A percentile compares a stretch with the other conserved stretches of the same genome.
phyloP scores from a whole-genome alignment of 2,797 vertebrate species.

The Micromesistius poutassou region DNA sequence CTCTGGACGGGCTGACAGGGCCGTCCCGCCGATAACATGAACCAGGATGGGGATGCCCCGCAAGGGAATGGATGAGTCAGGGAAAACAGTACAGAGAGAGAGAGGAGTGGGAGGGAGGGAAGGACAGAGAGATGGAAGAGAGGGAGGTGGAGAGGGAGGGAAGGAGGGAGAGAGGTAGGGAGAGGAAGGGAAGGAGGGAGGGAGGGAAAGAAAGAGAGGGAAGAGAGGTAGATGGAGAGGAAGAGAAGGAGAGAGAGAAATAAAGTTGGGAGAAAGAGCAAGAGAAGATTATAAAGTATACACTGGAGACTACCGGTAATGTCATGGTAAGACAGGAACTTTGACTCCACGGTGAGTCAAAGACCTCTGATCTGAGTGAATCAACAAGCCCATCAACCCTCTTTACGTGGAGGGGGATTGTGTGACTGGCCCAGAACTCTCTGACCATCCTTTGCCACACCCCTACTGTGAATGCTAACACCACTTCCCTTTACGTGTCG shows the following conservation, averaged over 20 bases:
- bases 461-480: constrained; percentile 63
- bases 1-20: constrained; percentile 34
- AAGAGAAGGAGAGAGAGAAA: constrained; percentile 11
- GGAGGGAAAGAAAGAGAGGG: neutral
- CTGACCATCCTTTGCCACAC: constrained; percentile 56
- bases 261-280: neutral
- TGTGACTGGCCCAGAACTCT: constrained; percentile 53
- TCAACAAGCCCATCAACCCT: constrained; percentile 55
- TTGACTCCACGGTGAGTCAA: constrained; percentile 36
- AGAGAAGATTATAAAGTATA: neutral
- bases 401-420: constrained; percentile 40
- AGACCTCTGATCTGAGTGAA: constrained; percentile 53
- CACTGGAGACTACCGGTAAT: neutral
- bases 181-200: too few relatives aligned
- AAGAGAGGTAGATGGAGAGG: neutral
- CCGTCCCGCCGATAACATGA: neutral
- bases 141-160: neutral
- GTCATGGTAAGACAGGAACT: constrained; percentile 29
- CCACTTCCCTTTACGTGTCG: constrained; percentile 50
- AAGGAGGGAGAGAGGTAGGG: neutral
- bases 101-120: neutral
- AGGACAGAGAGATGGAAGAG: neutral
- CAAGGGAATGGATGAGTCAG: neutral
- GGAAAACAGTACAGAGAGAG: neutral
- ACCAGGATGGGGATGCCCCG: neutral